Evolutionary conservation across 2,113 vertebrate species (phyloP).

Genomic region (Dicentrarchus labrax): DNA sequence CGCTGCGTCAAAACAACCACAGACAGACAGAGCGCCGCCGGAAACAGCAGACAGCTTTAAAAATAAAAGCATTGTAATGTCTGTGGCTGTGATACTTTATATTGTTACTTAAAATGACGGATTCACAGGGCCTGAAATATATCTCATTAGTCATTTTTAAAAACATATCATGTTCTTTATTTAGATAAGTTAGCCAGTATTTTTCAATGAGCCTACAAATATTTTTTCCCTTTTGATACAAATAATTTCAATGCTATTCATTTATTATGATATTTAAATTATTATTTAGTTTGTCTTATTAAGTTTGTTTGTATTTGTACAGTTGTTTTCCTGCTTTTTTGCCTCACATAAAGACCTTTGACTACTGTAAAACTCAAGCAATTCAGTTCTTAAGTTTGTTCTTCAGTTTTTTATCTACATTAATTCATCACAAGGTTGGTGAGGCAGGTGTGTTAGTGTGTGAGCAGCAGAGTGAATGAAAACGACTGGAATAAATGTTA

Average conservation of each 20-base stretch:
- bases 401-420: not conserved
- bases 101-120: not conserved
- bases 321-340: too few relatives aligned
- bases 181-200: not conserved
- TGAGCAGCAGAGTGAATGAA: not conserved
- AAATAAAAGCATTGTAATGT: slow-evolving; percentile 53
- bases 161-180: not conserved
- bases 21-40: slow-evolving; percentile 8
- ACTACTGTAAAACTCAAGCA: not conserved
- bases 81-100: not conserved
- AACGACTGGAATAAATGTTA: not conserved
- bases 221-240: too few relatives aligned
- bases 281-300: too few relatives aligned
- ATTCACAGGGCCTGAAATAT: too few relatives aligned
- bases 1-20: slow-evolving; percentile 34
- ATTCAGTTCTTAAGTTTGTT: not conserved
- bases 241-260: too few relatives aligned
- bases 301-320: too few relatives aligned
- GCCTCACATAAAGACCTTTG: too few relatives aligned
- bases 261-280: not conserved
- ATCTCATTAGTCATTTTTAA: not conserved
- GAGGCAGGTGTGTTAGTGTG: not conserved
- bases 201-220: too few relatives aligned
- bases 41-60: not conserved
- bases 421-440: not conserved